Evolutionary conservation across 2,113 vertebrate species (phyloP), one percentile per base, ranked within the genome.

Genomic region (Clupea harengus): DNA sequence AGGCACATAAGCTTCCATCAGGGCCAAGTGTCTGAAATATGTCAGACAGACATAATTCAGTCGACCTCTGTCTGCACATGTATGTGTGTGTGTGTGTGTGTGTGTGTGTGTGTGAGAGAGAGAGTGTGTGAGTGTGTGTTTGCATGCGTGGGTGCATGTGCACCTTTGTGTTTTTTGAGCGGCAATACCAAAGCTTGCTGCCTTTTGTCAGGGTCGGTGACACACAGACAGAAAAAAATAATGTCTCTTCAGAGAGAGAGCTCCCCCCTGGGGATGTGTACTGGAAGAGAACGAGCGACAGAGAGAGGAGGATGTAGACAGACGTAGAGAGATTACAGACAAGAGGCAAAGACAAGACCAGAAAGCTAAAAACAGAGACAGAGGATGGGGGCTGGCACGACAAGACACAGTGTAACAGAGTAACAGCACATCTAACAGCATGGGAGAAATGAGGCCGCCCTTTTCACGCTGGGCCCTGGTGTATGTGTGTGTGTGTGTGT

Each of bases 401-500:
- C 13, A 0, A 39, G 72, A 78, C 72, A 10, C 72, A 78, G 28
- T 78, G 11, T 20, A 32, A 78, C 39, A 39, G 72, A 78, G 72
- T 11, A 78, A 39, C 72, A 78, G 72, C 72, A 78, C 39, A 78
- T 78, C 72, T 78, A 39, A 4, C 25, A 78, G 72, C 72, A 78
- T 13, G 25, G 72, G 32, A 78, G 72, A 78, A 78, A 78, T 78
- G 72, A 78, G 72, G 25, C 72, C 28, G 72, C 72, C 28, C 72
- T 44, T 39, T 25, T 39, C 72, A 78, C 39, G 72, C 72, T 78
- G 72, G 10, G 72, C 13, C 7, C 49, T 82, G 20, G 82, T 50
- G 47, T 82, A 25, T n/a, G 45, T 52, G 13, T 50, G 47, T 49
- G 46, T 82, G 49, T 39, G 22, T 54, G 49, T 3, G 82, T n/a